Base-by-base conservation (phyloP, 2,797 vertebrate species). In the Hoplostethus mediterraneus region DNA sequence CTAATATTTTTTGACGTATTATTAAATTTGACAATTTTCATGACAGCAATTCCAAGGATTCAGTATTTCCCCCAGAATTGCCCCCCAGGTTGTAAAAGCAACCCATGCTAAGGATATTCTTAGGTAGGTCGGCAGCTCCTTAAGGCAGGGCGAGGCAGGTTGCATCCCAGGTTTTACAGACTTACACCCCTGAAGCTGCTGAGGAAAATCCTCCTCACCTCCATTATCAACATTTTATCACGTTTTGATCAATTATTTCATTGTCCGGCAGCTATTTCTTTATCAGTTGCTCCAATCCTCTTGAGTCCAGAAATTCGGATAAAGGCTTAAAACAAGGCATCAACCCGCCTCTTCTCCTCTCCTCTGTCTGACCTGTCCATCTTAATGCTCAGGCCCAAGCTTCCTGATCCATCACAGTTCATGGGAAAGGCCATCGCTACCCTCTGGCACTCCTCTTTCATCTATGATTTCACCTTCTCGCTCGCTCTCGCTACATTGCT, bases 391-490 rank as follows among this genome's bases (percentile, higher is more conserved):
- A 0, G 47, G 64, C 68, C 54, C 51, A 14, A 70, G 60, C 82
- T 77, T 68, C 82, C 72, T 85, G 83, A 89, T 90, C 86, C 87
- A 87, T 92, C 88, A 73, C 83, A 79, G 74, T 79, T 90, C 81
- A 82, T n/a, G 14, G 38, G 84, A 86, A 87, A 88, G 84, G 86
- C 75, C 80, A 79, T 57, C 10, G 36, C 77, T 79, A 21, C 71
- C 87, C 85, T 90, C 76, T 80, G 79, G 78, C 87, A 71, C 66
- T 64, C 63, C 49, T 63, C 87, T 91, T 90, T 90, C 78, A 91
- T 91, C 83, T 87, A 67, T 44, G 51, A 76, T 81, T 83, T 80
- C 63, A 73, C 62, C 71, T 57, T 65, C 69, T 40, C 61, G 55
- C 59, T 42, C 60, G 65, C 72, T 45, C 71, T 79, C 51, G 59